Conservation (phyloP, 2,797 vertebrate genomes). For the Lepus oiostolus region DNA sequence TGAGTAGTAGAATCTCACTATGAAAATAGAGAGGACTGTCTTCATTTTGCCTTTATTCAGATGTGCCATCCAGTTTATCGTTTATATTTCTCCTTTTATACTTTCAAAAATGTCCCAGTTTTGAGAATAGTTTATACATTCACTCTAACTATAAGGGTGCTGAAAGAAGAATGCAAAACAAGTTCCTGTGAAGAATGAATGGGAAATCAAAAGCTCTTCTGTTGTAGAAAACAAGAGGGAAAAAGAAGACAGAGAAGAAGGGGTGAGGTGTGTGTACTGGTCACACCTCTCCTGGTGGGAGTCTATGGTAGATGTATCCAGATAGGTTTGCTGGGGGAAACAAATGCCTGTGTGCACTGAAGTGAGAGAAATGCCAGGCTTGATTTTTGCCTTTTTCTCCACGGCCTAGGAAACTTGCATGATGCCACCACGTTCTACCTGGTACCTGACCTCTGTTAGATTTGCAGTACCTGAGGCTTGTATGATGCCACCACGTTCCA, state of each 20-base stretch:
- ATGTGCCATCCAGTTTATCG: not conserved
- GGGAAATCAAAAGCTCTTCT: not conserved
- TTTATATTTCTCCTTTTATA: not conserved
- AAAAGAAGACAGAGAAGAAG: not conserved
- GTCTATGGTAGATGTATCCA: not conserved
- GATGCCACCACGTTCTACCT: not conserved
- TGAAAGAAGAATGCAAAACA: not conserved
- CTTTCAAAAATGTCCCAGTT: not conserved
- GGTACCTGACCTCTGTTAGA: not conserved
- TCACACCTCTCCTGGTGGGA: not conserved
- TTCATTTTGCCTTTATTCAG: constrained; percentile 16
- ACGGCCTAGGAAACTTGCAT: not conserved
- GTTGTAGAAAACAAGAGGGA: not conserved
- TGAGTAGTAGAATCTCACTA: not conserved
- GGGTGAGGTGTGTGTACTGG: not conserved
- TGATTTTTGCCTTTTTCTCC: not conserved
- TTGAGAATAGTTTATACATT: constrained; percentile 3
- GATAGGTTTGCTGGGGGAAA: not conserved
- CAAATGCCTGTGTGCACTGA: not conserved
- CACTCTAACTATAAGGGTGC: not conserved
- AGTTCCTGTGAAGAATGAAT: not conserved
- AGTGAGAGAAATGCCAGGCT: not conserved
- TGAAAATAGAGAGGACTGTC: not conserved
- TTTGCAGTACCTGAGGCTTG: not conserved
- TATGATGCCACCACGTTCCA: not conserved